Evolutionary conservation across 2,888 invertebrate genomes (phyloP), one percentile per base, ranked within the genome.

Genomic region (Parascotia fuliginaria): DNA sequence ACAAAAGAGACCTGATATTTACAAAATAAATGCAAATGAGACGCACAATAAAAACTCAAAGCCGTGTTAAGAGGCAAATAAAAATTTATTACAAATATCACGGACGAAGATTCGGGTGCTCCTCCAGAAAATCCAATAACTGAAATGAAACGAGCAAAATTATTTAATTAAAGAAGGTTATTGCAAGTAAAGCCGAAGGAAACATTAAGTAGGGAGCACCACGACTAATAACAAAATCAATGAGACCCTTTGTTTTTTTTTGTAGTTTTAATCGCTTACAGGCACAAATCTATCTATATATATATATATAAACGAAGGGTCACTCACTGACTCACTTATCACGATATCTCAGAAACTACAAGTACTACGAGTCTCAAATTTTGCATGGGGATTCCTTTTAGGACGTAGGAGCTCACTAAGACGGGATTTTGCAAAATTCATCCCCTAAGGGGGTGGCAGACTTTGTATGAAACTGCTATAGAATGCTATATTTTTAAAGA

Each of bases 61-160:
- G 71, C 70, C 61, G 61, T 76, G 69, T 76, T 77, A 76, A 77
- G 60, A 67, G 65, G 66, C 64, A 56, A 72, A 86, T 85, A 85
- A 85, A 86, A 86, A 83, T 77, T 84, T 82, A 87, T 87, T 78
- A 78, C 85, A 81, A 85, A 85, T 82, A 83, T 83, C 79, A 81
- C 81, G 73, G 76, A 57, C 55, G 73, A 72, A 62, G 70, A 75
- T 69, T 63, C 51, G 56, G 66, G 59, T 59, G 55, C 65, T 63
- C n/a, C n/a, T n/a, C 45, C 65, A 70, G 77, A 72, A 79, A 81
- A 84, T 80, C 79, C 80, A 83, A 87, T 85, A 85, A 85, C 79
- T 69, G 73, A 79, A 81, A 83, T 78, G 80, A 81, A 85, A 85
- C 72, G 80, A 67, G 68, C 71, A 63, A 82, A 84, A 86, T 86